These are phyloP conservation scores for Tanytarsus gracilentus DNA, from an alignment of 2,888 invertebrate genomes.

Conservation along the genomic window DNA sequence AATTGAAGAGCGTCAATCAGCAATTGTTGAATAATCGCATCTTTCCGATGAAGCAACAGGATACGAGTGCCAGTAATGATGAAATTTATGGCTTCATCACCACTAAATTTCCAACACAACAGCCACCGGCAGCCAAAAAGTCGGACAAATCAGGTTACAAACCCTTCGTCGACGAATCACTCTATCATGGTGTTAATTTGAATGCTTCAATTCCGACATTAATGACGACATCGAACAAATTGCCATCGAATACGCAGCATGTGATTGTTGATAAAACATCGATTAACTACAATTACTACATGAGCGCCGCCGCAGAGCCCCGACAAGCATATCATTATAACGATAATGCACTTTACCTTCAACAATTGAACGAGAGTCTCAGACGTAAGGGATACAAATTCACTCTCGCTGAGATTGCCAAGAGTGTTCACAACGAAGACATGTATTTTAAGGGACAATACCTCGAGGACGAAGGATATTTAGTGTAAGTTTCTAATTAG, in stretches of 20 bases:
- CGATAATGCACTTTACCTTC: constrained; percentile 15
- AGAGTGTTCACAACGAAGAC: too few species aligned
- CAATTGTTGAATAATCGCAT: constrained; percentile 23
- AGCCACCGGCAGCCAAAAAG: neutral
- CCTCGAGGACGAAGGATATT: constrained; percentile 24
- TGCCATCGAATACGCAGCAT: constrained; percentile 1
- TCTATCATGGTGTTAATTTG: constrained; percentile 31
- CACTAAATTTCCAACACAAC: constrained; percentile 14
- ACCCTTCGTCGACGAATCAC: constrained; percentile 29
- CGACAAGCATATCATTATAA: constrained; percentile 11
- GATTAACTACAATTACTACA: constrained; percentile 25
- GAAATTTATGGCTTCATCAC: constrained; percentile 19
- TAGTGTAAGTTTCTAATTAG: constrained; percentile 21
- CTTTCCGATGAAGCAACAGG: constrained; percentile 8
- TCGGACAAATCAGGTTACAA: constrained; percentile 27
- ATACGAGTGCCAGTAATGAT: neutral
- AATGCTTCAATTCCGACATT: constrained; percentile 16
- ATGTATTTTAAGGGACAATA: constrained; percentile 15
- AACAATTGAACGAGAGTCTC: constrained; percentile 26
- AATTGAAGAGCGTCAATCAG: constrained; percentile 16
- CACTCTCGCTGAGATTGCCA: constrained; percentile 18
- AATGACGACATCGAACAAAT: constrained; percentile 13
- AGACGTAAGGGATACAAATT: constrained; percentile 27
- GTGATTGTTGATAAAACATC: constrained; percentile 21
- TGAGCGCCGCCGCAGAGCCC: neutral